phyloP scores from a whole-genome alignment of 2,113 vertebrate species.

The Sinocyclocheilus anophthalmus region DNA sequence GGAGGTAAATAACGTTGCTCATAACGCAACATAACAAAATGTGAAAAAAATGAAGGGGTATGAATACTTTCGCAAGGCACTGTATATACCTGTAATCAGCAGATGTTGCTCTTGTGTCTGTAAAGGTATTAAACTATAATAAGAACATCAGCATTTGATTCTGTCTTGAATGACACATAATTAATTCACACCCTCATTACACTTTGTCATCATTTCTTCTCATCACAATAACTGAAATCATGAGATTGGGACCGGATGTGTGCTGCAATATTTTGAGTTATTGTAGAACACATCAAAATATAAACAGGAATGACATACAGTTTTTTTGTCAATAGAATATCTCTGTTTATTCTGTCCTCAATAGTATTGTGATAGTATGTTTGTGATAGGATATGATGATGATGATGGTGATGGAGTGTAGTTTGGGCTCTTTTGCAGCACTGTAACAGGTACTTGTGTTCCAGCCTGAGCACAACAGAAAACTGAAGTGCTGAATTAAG shows the following conservation, averaged over 20 bases:
- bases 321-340: neutral
- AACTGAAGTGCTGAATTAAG: slow-evolving; percentile 19
- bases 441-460: neutral
- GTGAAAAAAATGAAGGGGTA: no score
- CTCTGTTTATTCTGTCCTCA: neutral
- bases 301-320: neutral
- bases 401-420: neutral
- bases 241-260: neutral
- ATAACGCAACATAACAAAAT: no score
- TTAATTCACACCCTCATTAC: neutral
- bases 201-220: neutral
- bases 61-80: no score
- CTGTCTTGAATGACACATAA: neutral
- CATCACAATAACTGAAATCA: neutral
- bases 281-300: neutral
- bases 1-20: no score
- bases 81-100: neutral
- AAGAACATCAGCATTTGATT: neutral
- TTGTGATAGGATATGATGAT: neutral
- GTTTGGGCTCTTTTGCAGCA: neutral
- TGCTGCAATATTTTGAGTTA: no score
- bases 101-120: neutral
- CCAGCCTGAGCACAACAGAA: slow-evolving; percentile 1
- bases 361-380: neutral
- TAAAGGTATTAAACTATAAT: neutral